Percentiles rank a stretch among this genome's conserved stretches.
These are phyloP conservation scores for Menidia beryllina DNA, from an alignment of 2,113 vertebrate species.

Conservation along the genomic window DNA sequence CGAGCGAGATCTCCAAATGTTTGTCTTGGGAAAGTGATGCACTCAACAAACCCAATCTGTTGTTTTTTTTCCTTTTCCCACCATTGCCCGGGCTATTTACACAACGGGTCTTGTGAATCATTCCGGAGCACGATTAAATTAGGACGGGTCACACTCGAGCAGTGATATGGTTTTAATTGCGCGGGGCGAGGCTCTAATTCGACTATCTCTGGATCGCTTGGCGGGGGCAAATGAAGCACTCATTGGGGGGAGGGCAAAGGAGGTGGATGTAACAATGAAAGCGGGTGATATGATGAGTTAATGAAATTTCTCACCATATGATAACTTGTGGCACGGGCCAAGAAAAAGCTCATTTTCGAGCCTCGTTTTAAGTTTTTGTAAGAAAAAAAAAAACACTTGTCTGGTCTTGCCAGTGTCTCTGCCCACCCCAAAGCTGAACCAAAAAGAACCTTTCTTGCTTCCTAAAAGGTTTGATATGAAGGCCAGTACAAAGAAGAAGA, in stretches of 20 bases:
- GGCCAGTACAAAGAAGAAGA: no score
- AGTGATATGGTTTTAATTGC: slow-evolving; percentile 82
- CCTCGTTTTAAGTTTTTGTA: no score
- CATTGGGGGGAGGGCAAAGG: slow-evolving; percentile 26
- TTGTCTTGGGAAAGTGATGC: slow-evolving; percentile 64
- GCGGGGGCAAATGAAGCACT: slow-evolving; percentile 60
- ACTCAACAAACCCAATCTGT: slow-evolving; percentile 64
- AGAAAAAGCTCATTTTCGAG: no score
- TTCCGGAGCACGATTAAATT: slow-evolving; percentile 76
- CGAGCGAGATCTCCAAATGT: slow-evolving; percentile 46
- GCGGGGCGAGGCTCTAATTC: slow-evolving; percentile 73
- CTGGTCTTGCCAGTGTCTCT: no score
- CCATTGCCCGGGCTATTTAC: slow-evolving; percentile 68
- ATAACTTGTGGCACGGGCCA: no score
- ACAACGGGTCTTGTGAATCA: slow-evolving; percentile 72
- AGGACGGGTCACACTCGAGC: slow-evolving; percentile 74
- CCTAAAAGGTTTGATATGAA: no score
- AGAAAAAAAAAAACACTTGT: no score
- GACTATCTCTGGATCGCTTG: slow-evolving; percentile 76
- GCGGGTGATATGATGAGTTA: neutral
- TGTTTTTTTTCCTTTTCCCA: slow-evolving; percentile 54
- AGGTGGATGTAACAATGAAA: neutral
- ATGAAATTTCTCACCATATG: no score
- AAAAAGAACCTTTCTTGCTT: no score
- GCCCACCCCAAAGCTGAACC: no score